Evolutionary conservation across 2,797 vertebrate genomes (phyloP).

Genomic region (Chrosomus eos): DNA sequence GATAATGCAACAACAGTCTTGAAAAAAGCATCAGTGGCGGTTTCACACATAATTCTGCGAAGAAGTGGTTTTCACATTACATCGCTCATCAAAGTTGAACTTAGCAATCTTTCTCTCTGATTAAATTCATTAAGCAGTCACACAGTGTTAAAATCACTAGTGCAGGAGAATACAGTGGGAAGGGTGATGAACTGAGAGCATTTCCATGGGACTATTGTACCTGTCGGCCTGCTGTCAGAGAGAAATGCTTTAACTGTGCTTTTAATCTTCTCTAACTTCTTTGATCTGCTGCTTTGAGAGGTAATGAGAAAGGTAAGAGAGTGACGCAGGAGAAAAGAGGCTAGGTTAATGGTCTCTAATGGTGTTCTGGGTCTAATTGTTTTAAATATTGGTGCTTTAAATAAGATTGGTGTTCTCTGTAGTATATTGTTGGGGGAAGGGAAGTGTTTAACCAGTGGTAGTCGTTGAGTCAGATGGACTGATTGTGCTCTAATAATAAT

Average conservation of each 20-base stretch:
- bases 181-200: constrained; percentile 29
- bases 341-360: constrained; percentile 45
- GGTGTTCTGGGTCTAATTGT: constrained; percentile 22
- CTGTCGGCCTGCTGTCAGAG: constrained; percentile 48
- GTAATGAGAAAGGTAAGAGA: constrained; percentile 29
- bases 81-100: constrained; percentile 31
- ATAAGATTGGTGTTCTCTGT: neutral
- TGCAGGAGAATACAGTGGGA: constrained; percentile 32
- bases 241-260: constrained; percentile 36
- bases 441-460: neutral
- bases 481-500: constrained; percentile 1
- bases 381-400: constrained; percentile 39
- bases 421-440: neutral
- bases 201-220: constrained; percentile 38
- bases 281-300: constrained; percentile 41
- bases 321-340: constrained; percentile 13
- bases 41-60: constrained; percentile 20
- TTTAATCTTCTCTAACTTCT: constrained; percentile 50
- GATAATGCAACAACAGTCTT: constrained; percentile 3
- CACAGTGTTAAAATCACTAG: constrained; percentile 30
- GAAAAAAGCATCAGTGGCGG: neutral
- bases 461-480: constrained; percentile 1
- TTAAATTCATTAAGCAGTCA: constrained; percentile 36
- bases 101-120: constrained; percentile 30
- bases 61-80: constrained; percentile 5